Base-by-base conservation (phyloP, 2,113 vertebrate species). In the Riparia riparia region DNA sequence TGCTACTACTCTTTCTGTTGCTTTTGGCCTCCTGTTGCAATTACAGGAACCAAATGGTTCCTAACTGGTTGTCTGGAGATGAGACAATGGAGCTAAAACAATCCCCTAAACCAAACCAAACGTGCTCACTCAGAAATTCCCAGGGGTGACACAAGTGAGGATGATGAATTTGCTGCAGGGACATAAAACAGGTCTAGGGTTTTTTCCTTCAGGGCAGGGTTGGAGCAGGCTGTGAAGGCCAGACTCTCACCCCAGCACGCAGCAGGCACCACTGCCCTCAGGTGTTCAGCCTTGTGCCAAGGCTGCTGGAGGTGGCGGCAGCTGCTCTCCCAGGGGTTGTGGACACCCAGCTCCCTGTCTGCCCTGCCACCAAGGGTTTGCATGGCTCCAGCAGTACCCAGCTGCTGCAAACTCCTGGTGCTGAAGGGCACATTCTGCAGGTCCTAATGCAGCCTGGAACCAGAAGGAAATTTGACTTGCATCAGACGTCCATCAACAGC, bases 401-500 rank as follows among this genome's bases (percentile, higher is more conserved):
- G 1, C 13, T 47, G 3, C 37, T 14, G 44, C 66, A 69, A 42
- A 28, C 45, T 45, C 16, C 53, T 74, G 73, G 12, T 58, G 53
- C 63, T 18, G 45, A 34, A 34, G 45, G 84, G 39, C 8, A 29
- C 44, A 28, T 13, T 15, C 21, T 31, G 54, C 77, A 82, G 42
- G 22, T 58, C 87, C 77, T 74, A 8, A 18, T 12, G 85, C 22
- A 93, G 92, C 92, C 66, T 95, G 50, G 91, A 89, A 90, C 86
- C 84, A 78, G 91, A 93, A 94, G 56, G 91, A 70, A 95, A 83
- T 72, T 31, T 91, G 78, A 96, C 68, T 93, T 96, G 89, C 90
- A 88, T 93, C 96, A 32, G 84, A 87, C 22, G 18, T 86, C 96
- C 90, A 95, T 89, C 90, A 96, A 97, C 86, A 92, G 82, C 96